A percentile compares a stretch with the other conserved stretches of the same genome.
These are phyloP conservation scores for Metalampra italica DNA, from an alignment of 2,888 invertebrate genomes.

Conservation along the genomic window DNA sequence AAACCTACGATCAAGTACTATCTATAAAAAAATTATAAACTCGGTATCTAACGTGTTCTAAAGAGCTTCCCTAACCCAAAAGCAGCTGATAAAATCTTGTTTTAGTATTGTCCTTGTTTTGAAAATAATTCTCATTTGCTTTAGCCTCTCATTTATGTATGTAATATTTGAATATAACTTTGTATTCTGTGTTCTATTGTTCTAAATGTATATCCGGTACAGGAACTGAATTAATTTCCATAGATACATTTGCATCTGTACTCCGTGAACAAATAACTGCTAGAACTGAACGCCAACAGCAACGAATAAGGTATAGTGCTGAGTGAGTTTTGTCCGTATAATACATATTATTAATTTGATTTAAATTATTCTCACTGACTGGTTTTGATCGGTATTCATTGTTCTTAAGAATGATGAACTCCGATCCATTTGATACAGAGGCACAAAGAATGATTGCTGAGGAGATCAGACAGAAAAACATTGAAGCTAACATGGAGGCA, in stretches of 20 bases:
- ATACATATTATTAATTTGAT: neutral
- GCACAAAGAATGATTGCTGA: constrained; percentile 97
- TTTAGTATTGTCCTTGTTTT: too few relatives aligned
- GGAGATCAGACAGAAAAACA: constrained; percentile 96
- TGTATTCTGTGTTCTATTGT: neutral
- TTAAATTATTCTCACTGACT: neutral
- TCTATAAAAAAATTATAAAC: too few relatives aligned
- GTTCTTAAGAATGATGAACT: constrained; percentile 86
- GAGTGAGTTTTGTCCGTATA: neutral
- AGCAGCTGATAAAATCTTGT: too few relatives aligned
- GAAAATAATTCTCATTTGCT: too few relatives aligned
- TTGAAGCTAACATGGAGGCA: constrained; percentile 98
- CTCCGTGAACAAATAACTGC: constrained; percentile 90
- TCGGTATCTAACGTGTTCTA: too few relatives aligned
- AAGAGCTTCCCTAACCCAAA: too few relatives aligned
- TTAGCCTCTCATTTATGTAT: too few relatives aligned
- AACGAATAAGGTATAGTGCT: constrained; percentile 78
- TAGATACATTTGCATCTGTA: constrained; percentile 88
- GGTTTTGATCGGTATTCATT: neutral
- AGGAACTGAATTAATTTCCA: neutral
- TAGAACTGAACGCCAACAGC: constrained; percentile 89
- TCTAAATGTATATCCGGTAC: neutral
- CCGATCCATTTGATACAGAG: constrained; percentile 97
- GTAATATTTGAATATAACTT: neutral
- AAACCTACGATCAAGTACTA: too few relatives aligned